These are phyloP conservation scores for Cyprinus carpio DNA, from an alignment of 2,113 vertebrate genomes.

Conservation along the genomic window DNA sequence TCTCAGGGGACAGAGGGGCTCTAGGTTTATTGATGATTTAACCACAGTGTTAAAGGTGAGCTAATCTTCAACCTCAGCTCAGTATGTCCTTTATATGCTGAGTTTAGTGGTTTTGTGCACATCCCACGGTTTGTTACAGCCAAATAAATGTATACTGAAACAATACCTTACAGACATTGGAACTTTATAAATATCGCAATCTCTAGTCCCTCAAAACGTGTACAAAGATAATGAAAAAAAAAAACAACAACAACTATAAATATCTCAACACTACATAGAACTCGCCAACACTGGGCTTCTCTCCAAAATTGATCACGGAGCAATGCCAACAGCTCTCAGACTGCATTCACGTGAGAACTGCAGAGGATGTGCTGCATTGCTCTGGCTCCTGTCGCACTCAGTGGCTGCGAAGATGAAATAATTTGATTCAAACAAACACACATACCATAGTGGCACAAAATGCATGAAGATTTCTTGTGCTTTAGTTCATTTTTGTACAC, in stretches of 20 bases:
- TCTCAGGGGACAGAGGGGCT: conserved; percentile 32
- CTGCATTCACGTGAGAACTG: conserved; percentile 45
- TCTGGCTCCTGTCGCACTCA: not conserved
- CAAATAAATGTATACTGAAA: conserved; percentile 1
- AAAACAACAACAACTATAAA: conserved; percentile 26
- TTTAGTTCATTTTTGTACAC: conserved; percentile 26
- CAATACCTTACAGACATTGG: not conserved
- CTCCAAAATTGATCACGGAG: conserved; percentile 31
- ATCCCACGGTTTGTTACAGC: not conserved
- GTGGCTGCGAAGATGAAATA: conserved; percentile 5
- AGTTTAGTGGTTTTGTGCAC: not conserved
- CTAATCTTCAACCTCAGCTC: conserved; percentile 34
- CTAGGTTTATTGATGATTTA: conserved; percentile 41
- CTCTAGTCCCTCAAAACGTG: not conserved
- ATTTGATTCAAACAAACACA: conserved; percentile 25
- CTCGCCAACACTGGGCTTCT: conserved; percentile 12
- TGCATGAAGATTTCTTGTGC: not conserved
- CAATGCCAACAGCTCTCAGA: conserved; percentile 29
- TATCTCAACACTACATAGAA: conserved; percentile 17
- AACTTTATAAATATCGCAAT: not conserved
- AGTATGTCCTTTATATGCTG: conserved; percentile 30
- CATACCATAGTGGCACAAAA: not conserved
- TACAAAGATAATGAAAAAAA: not conserved
- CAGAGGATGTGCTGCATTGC: conserved; percentile 23
- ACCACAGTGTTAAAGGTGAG: conserved; percentile 39